Conservation (phyloP, 2,888 invertebrate species). For the Cephus rjabovi region DNA sequence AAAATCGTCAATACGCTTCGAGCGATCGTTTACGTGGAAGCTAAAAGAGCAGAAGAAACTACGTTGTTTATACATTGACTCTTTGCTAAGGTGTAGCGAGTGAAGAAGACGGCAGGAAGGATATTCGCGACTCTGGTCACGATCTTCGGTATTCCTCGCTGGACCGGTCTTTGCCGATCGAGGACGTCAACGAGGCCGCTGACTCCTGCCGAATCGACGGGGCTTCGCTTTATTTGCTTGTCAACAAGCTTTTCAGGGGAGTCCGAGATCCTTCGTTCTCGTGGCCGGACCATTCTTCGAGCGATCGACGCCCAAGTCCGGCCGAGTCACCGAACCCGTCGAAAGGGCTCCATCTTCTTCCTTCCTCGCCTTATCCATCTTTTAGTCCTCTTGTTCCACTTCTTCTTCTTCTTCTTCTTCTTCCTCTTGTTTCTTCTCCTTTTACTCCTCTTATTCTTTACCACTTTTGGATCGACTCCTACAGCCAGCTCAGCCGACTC, state of each 20-base stretch:
- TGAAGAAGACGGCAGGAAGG: too few species aligned
- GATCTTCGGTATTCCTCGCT: conserved; percentile 6
- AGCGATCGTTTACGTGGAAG: conserved; percentile 8
- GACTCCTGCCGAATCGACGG: not conserved
- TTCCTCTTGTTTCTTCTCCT: conserved; percentile 9
- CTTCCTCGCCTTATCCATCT: conserved; percentile 14
- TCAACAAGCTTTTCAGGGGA: conserved; percentile 16
- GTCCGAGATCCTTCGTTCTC: not conserved
- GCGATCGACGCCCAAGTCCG: too few species aligned
- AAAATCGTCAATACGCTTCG: conserved; percentile 23
- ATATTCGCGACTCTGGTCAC: conserved; percentile 17
- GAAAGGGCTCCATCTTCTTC: conserved; percentile 6
- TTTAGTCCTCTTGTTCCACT: conserved; percentile 5
- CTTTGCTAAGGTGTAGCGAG: not conserved
- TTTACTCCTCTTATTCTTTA: conserved; percentile 6
- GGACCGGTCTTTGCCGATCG: conserved; percentile 17
- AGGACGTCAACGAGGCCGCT: not conserved
- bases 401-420: conserved; percentile 11
- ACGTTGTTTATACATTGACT: not conserved
- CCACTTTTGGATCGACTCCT: too few species aligned
- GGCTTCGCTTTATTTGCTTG: conserved; percentile 21
- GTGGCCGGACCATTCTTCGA: too few species aligned
- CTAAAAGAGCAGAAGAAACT: not conserved
- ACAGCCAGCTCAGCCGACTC: too few species aligned
- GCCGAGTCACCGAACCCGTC: too few species aligned